Conservation (phyloP, 2,888 invertebrate genomes). For the Didymodactylos carnosus region DNA sequence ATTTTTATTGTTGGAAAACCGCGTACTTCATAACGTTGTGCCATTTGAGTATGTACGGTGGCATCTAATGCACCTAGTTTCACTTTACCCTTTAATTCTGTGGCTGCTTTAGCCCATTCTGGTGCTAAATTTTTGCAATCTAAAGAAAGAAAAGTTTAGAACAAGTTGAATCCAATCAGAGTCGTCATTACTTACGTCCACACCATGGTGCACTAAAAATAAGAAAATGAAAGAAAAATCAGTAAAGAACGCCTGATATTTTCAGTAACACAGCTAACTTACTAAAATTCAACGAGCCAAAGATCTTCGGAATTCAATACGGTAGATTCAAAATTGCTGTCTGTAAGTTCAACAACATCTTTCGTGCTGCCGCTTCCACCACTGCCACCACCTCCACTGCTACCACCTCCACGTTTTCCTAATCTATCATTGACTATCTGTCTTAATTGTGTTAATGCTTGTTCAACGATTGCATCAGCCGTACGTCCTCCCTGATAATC, state of each 20-base stretch:
- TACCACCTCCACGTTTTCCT: slow-evolving; percentile 24
- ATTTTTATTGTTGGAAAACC: slow-evolving; percentile 14
- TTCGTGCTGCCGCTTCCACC: slow-evolving; percentile 26
- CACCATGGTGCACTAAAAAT: slow-evolving; percentile 49
- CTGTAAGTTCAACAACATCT: slow-evolving; percentile 75
- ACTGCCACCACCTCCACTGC: slow-evolving; percentile 20
- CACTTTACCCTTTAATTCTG: slow-evolving; percentile 72
- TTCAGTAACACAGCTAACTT: neutral
- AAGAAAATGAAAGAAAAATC: neutral
- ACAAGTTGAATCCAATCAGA: neutral
- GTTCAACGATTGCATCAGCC: slow-evolving; percentile 65
- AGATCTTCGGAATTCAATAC: slow-evolving; percentile 78
- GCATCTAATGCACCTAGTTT: slow-evolving; percentile 90
- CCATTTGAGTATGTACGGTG: slow-evolving; percentile 63
- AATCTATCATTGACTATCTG: slow-evolving; percentile 52
- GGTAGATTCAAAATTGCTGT: slow-evolving; percentile 65
- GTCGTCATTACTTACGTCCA: slow-evolving; percentile 36
- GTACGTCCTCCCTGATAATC: slow-evolving; percentile 66
- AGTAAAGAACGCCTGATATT: neutral
- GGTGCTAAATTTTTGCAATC: slow-evolving; percentile 84
- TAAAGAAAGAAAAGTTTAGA: neutral
- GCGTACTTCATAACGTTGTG: slow-evolving; percentile 49
- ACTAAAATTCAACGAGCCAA: slow-evolving; percentile 87
- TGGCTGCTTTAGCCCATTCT: slow-evolving; percentile 82
- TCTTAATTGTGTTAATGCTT: slow-evolving; percentile 55